Base-by-base conservation (phyloP, 2,888 invertebrate species). In the Pollenia griseotomentosa region DNA sequence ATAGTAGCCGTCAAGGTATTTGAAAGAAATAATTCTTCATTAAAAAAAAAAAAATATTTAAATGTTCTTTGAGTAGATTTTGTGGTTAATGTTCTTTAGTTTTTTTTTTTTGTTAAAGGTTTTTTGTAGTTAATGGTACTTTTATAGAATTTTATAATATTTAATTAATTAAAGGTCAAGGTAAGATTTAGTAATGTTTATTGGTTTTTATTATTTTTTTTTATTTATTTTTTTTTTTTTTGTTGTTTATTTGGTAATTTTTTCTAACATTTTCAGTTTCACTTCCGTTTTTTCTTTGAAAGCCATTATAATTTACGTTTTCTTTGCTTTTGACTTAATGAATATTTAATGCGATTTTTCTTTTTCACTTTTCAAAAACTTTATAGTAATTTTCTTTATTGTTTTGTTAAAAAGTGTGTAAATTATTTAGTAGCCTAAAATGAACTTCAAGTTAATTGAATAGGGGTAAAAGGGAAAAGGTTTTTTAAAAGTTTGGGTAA, bases 1-100 rank as follows among this genome's bases (percentile, higher is more conserved):
- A 98, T 98, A 95, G 98, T 98, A 94, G 98, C 98, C 94, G 97
- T 98, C 92, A 98, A 98, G 98, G 98, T 98, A 97, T 95, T 91
- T 88, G 51, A 61, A 68, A 77, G 53, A 51, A 57, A 33, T 11
- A 57, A 23, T 57, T 75, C 12, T 42, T 81, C 33, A 11, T 44
- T n/a, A n/a, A 23, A 63, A 66, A 59, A 63, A 66, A 59, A 65
- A 57, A 33, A 5, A 33, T 33, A 40, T 53, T 80, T 80, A 14
- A 63, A 33, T 55, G n/a, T 48, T 48, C 61, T 53, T 59, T 9
- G 2, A 68, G 68, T 78, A 59, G 79, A 61, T 70, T 53, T 77
- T 87, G 61, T 87, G 61, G 14, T 77, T 65, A 53, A 77, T 63
- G 55, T 77, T 7, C 55, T 77, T 70, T 46, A 12, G 7, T 33